A percentile compares a stretch with the other conserved stretches of the same genome.
phyloP scores from a whole-genome alignment of 1,140 invertebrate genomes.

The Achatina immaculata region DNA sequence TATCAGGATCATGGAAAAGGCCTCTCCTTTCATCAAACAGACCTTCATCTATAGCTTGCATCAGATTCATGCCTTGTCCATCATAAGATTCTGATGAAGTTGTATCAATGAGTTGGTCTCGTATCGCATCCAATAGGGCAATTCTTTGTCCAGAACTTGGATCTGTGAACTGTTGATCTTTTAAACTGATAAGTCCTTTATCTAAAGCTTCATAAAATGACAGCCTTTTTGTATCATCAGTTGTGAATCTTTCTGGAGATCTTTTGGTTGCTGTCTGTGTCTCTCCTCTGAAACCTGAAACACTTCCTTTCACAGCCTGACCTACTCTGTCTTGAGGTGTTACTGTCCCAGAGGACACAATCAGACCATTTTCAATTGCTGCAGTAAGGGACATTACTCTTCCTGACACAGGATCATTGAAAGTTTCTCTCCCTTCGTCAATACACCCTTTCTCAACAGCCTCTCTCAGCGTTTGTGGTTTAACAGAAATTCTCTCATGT shows the following conservation, averaged over 20 bases:
- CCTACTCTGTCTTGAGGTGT: slow-evolving; percentile 9
- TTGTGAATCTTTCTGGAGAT: slow-evolving; percentile 28
- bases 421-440: slow-evolving; percentile 80
- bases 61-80: slow-evolving; percentile 76
- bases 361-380: slow-evolving; percentile 78
- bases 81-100: slow-evolving; percentile 61
- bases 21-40: slow-evolving; percentile 85
- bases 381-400: slow-evolving; percentile 84
- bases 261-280: slow-evolving; percentile 36
- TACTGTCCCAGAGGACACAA: slow-evolving; percentile 71
- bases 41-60: slow-evolving; percentile 82
- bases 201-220: slow-evolving; percentile 67
- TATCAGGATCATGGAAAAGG: slow-evolving; percentile 83
- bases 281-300: slow-evolving; percentile 19
- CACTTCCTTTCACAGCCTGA: neutral
- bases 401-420: slow-evolving; percentile 85
- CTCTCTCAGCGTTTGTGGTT: slow-evolving; percentile 48
- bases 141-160: slow-evolving; percentile 84
- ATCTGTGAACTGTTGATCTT: slow-evolving; percentile 80
- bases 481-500: neutral
- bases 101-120: slow-evolving; percentile 82
- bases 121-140: slow-evolving; percentile 84
- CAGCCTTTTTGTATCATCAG: slow-evolving; percentile 46
- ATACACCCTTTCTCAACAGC: slow-evolving; percentile 79
- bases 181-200: slow-evolving; percentile 81